Evolutionary conservation across 2,797 vertebrate species (phyloP).

Genomic region (Sphaeramia orbicularis): DNA sequence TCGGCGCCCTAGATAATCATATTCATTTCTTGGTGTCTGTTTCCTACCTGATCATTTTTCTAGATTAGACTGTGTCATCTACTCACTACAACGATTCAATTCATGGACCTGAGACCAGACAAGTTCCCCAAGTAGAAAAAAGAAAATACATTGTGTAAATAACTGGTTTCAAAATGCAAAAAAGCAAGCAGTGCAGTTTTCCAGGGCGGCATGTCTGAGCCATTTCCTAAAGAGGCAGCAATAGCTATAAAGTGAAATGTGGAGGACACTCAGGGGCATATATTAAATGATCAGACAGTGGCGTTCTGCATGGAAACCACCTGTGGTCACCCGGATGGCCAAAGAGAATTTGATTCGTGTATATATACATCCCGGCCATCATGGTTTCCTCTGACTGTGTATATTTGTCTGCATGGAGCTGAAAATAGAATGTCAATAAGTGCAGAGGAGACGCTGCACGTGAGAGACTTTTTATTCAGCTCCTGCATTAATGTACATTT

Average conservation of each 20-base stretch:
- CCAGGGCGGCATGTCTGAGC: slow-evolving; percentile 58
- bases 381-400: slow-evolving; percentile 69
- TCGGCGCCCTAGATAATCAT: slow-evolving; percentile 30
- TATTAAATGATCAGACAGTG: slow-evolving; percentile 71
- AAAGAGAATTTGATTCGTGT: slow-evolving; percentile 54
- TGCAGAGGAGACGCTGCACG: slow-evolving; percentile 20
- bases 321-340: slow-evolving; percentile 71
- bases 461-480: slow-evolving; percentile 40
- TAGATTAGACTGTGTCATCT: slow-evolving; percentile 46
- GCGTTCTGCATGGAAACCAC: slow-evolving; percentile 75
- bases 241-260: slow-evolving; percentile 64
- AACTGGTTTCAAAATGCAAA: slow-evolving; percentile 64
- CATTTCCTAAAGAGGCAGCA: slow-evolving; percentile 65
- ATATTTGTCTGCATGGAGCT: slow-evolving; percentile 61
- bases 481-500: slow-evolving; percentile 50
- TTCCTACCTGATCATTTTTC: slow-evolving; percentile 44
- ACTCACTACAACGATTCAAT: slow-evolving; percentile 45
- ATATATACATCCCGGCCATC: slow-evolving; percentile 59
- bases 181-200: slow-evolving; percentile 71
- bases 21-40: slow-evolving; percentile 47
- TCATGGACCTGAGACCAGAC: slow-evolving; percentile 52
- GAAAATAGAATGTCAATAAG: slow-evolving; percentile 73
- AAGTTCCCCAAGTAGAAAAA: slow-evolving; percentile 63
- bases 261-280: slow-evolving; percentile 59
- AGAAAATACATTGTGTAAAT: slow-evolving; percentile 67